These are phyloP conservation scores for Chloroclysta siterata DNA, from an alignment of 2,888 invertebrate species.

Conservation along the genomic window DNA sequence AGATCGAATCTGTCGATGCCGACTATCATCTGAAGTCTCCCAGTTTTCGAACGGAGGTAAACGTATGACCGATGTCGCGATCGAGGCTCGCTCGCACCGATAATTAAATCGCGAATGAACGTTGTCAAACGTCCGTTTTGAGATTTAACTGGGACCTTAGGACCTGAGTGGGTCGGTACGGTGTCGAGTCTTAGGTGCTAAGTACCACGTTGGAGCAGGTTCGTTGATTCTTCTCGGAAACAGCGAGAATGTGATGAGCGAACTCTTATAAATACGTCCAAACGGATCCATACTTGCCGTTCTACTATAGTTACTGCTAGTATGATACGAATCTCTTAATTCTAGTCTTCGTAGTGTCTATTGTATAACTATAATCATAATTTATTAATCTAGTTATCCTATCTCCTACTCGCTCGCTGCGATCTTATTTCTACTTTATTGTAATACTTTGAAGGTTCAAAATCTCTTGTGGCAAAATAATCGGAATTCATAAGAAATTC, in stretches of 20 bases:
- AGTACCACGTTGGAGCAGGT: conserved; percentile 10
- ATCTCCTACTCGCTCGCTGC: conserved; percentile 46
- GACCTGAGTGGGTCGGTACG: not conserved
- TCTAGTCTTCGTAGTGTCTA: conserved; percentile 71
- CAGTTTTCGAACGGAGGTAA: not conserved
- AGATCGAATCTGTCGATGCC: conserved; percentile 16
- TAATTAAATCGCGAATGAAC: too few species aligned
- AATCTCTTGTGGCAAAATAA: conserved; percentile 9
- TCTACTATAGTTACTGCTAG: conserved; percentile 37
- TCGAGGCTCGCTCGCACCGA: not conserved
- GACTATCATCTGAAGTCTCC: not conserved
- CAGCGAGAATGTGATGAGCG: conserved; percentile 25
- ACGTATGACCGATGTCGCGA: not conserved
- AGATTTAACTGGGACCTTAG: not conserved
- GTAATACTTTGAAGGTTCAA: conserved; percentile 7
- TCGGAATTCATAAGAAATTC: not conserved
- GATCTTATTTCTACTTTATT: conserved; percentile 18
- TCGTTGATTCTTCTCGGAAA: conserved; percentile 11
- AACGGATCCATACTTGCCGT: conserved; percentile 42
- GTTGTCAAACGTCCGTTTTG: not conserved
- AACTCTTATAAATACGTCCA: conserved; percentile 44
- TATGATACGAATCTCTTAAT: conserved; percentile 46
- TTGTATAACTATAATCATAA: conserved; percentile 53
- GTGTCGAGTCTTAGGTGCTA: not conserved
- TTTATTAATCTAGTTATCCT: conserved; percentile 59